A percentile compares a stretch with the other conserved stretches of the same genome.
phyloP scores from a whole-genome alignment of 1,140 invertebrate species.

The Mylabris phalerata region DNA sequence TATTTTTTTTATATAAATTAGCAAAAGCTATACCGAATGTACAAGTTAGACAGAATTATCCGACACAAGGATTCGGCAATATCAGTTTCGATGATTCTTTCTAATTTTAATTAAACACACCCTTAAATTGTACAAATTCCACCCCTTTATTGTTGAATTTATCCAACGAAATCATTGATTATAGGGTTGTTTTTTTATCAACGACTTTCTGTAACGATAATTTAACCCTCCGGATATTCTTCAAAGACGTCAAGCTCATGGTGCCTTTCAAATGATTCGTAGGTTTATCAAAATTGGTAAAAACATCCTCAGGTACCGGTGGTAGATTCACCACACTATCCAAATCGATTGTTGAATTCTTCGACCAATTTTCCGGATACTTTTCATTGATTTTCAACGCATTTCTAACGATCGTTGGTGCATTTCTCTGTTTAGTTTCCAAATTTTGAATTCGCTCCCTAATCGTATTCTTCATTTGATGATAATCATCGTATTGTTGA shows the following conservation, averaged over 20 bases:
- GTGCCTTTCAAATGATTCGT: constrained; percentile 20
- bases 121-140: not conserved
- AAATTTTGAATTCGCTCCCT: too few relatives aligned
- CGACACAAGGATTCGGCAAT: constrained; percentile 30
- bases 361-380: constrained; percentile 42
- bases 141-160: too few relatives aligned
- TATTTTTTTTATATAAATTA: constrained; percentile 27
- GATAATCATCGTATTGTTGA: too few relatives aligned
- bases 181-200: too few relatives aligned
- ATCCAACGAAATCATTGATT: too few relatives aligned
- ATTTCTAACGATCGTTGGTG: not conserved
- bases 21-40: constrained; percentile 25
- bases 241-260: constrained; percentile 41
- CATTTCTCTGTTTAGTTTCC: too few relatives aligned
- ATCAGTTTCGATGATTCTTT: constrained; percentile 34
- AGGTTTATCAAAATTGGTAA: constrained; percentile 38
- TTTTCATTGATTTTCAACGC: constrained; percentile 41
- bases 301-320: constrained; percentile 43
- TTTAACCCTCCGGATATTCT: constrained; percentile 42
- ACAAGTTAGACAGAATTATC: constrained; percentile 25
- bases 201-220: constrained; percentile 39
- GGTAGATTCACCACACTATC: constrained; percentile 41
- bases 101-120: constrained; percentile 12
- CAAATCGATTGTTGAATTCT: constrained; percentile 41
- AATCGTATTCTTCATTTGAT: too few relatives aligned